Evolutionary conservation across 2,888 invertebrate species (phyloP).

Genomic region (Idaea aversata): DNA sequence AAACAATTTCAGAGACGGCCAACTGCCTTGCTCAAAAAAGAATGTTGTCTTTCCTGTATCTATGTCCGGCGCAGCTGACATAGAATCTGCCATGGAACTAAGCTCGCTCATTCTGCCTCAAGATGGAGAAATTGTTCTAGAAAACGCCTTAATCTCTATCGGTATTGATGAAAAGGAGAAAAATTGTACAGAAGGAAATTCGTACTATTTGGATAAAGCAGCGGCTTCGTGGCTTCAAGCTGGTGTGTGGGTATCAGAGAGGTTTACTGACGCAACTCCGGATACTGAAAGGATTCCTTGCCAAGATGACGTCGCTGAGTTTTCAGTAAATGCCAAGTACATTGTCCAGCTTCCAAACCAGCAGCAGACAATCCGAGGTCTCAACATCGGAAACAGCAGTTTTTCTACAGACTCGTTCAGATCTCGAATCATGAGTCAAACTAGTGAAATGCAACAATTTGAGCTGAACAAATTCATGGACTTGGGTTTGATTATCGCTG

Average conservation of each 20-base stretch:
- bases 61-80: constrained; percentile 45
- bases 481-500: constrained; percentile 36
- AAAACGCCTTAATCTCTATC: constrained; percentile 46
- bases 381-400: constrained; percentile 40
- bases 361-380: constrained; percentile 41
- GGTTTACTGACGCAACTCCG: constrained; percentile 70
- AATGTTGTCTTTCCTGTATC: constrained; percentile 61
- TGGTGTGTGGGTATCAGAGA: constrained; percentile 65
- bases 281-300: constrained; percentile 74
- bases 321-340: constrained; percentile 51
- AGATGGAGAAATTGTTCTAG: constrained; percentile 61
- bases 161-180: constrained; percentile 47
- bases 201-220: constrained; percentile 53
- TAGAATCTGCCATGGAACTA: constrained; percentile 46
- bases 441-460: constrained; percentile 42
- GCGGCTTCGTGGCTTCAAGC: constrained; percentile 60
- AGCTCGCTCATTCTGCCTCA: constrained; percentile 59
- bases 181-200: constrained; percentile 47
- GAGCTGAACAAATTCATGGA: constrained; percentile 34
- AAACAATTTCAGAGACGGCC: constrained; percentile 54
- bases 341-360: constrained; percentile 49
- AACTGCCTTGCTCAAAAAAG: constrained; percentile 65
- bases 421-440: constrained; percentile 19
- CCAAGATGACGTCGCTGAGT: constrained; percentile 62
- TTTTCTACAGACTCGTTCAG: constrained; percentile 29